Evolutionary conservation across 2,797 vertebrate species (phyloP), one percentile per base, ranked within the genome.

Genomic region (Simalia tracyae): DNA sequence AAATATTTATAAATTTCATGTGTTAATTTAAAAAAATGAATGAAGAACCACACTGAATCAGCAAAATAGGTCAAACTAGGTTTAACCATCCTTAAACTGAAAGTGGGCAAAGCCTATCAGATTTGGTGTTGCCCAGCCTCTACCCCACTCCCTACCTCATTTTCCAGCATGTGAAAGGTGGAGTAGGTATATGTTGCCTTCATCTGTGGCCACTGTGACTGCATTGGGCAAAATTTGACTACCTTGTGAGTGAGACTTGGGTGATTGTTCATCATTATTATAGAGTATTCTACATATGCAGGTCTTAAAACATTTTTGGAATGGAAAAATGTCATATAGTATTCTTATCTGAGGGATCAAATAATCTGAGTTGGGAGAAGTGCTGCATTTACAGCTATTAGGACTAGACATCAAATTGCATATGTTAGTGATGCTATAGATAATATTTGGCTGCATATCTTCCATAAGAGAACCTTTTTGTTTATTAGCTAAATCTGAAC

Each of bases 381-480:
- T 50, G 0, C 31, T 60, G 84, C 76, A 36, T 12, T 92, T 92
- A 93, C 93, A 87, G 93, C 94, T 95, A 36, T 81, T 87, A 36
- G 28, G 76, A 56, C 56, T 2, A 2, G 22, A 9, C 24, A 1
- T 81, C 59, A 42, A 42, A 22, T 61, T 90, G 60, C 19, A 26
- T 59, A 22, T 46, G 46, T 22, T 59, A n/a, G 12, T 84, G 36
- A 84, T 76, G 28, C 6, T 5, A 28, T 22, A 54, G 42, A 84
- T 84, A 61, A 42, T 12, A 50, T 90, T 63, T 81, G 60, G n/a
- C 26, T n/a, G 12, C 36, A 50, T 1, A 17, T 19, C 50, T 36
- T 88, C 81, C 46, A 66, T 56, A 84, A 36, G 26, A 57, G 22
- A 42, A 59, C 17, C 17, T 22, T 42, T 42, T 76, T 76, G 1